Evolutionary conservation across 2,888 invertebrate genomes (phyloP).

Genomic region (Perithous albicinctus): DNA sequence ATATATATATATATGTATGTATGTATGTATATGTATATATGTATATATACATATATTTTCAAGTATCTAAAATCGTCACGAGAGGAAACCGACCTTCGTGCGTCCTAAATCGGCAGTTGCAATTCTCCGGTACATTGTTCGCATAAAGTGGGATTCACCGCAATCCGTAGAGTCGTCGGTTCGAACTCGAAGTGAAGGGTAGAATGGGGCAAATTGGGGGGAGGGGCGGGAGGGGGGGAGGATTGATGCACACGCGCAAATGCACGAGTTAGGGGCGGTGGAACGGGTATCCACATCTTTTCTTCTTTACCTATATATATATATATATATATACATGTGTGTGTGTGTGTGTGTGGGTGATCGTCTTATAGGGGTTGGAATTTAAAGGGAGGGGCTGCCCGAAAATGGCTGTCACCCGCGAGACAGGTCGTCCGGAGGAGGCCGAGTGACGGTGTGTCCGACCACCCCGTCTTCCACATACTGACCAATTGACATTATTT

Average conservation of each 20-base stretch:
- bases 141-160: slow-evolving; percentile 52
- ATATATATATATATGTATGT: too few species aligned
- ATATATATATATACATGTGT: slow-evolving; percentile 33
- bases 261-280: slow-evolving; percentile 40
- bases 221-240: too few species aligned
- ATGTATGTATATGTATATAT: too few species aligned
- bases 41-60: too few species aligned
- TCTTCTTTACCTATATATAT: slow-evolving; percentile 18
- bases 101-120: slow-evolving; percentile 57
- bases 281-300: background rate
- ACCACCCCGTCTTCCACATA: slow-evolving; percentile 74
- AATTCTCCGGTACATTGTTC: slow-evolving; percentile 65
- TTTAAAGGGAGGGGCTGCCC: slow-evolving; percentile 83
- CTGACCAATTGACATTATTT: slow-evolving; percentile 79
- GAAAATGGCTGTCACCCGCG: slow-evolving; percentile 83
- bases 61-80: slow-evolving; percentile 23
- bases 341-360: slow-evolving; percentile 52
- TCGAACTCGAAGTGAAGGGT: slow-evolving; percentile 50
- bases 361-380: slow-evolving; percentile 73
- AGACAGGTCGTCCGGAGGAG: slow-evolving; percentile 80
- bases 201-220: background rate
- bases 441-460: slow-evolving; percentile 75
- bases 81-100: slow-evolving; percentile 24
- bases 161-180: slow-evolving; percentile 52
- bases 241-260: slow-evolving; percentile 62